phyloP scores from a whole-genome alignment of 2,888 invertebrate genomes.

The Epicampocera succincta region DNA sequence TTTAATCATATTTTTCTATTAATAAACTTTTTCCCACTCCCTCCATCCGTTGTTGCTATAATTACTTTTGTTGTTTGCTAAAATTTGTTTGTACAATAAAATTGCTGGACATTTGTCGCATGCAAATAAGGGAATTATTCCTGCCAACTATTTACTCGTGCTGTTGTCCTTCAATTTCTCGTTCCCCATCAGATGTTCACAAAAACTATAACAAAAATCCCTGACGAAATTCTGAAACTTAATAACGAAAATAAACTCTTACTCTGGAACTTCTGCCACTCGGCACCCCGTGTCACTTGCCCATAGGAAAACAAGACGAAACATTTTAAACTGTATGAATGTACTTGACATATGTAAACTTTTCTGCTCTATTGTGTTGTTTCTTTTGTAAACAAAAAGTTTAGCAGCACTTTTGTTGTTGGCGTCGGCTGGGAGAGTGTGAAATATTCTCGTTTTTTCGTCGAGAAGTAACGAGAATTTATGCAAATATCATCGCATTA shows the following conservation, averaged over 20 bases:
- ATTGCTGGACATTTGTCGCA: slow-evolving; percentile 61
- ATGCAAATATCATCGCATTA: slow-evolving; percentile 65
- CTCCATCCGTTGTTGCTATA: slow-evolving; percentile 25
- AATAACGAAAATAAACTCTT: slow-evolving; percentile 60
- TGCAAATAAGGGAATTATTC: slow-evolving; percentile 47
- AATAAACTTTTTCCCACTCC: slow-evolving; percentile 44
- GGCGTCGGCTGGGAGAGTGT: slow-evolving; percentile 44
- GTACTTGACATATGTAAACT: slow-evolving; percentile 70
- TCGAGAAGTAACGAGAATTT: slow-evolving; percentile 29
- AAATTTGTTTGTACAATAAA: slow-evolving; percentile 34
- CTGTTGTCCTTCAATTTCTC: background rate
- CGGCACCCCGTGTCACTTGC: background rate
- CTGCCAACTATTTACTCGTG: background rate
- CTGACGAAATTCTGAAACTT: slow-evolving; percentile 57
- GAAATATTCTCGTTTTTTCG: slow-evolving; percentile 40
- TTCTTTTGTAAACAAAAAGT: slow-evolving; percentile 33
- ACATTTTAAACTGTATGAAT: slow-evolving; percentile 55
- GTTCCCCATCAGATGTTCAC: background rate
- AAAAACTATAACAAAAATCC: slow-evolving; percentile 21
- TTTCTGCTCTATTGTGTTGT: slow-evolving; percentile 63
- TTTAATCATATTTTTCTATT: slow-evolving; percentile 63
- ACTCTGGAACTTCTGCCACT: background rate
- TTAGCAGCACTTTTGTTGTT: slow-evolving; percentile 23
- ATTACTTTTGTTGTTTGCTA: slow-evolving; percentile 61
- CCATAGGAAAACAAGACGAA: slow-evolving; percentile 24